Evolutionary conservation across 1,140 invertebrate genomes (phyloP).

Genomic region (Achroia grisella): DNA sequence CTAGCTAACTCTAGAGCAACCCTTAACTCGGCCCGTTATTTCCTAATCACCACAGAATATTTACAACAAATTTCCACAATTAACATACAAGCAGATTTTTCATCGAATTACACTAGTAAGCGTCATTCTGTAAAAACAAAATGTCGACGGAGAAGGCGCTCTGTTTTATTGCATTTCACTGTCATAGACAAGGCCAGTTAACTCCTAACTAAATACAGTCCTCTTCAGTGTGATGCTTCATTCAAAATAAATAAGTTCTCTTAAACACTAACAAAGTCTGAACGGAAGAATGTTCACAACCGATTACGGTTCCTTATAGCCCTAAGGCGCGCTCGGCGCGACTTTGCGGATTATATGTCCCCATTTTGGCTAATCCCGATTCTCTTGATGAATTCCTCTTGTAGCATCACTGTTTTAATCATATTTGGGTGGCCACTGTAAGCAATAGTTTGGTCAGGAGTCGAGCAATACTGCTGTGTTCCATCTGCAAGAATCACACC

Average conservation of each 20-base stretch:
- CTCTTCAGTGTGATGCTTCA: slow-evolving; percentile 59
- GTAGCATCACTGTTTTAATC: slow-evolving; percentile 71
- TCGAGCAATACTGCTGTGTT: slow-evolving; percentile 60
- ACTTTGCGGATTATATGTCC: slow-evolving; percentile 67
- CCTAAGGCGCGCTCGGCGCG: slow-evolving; percentile 65
- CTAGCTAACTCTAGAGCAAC: slow-evolving; percentile 23
- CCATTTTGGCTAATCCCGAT: slow-evolving; percentile 73
- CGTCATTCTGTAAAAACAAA: slow-evolving; percentile 45
- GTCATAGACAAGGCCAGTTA: slow-evolving; percentile 13
- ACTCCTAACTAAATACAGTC: slow-evolving; percentile 6
- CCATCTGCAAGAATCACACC: slow-evolving; percentile 57
- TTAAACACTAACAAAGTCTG: slow-evolving; percentile 64
- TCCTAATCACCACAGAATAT: neutral
- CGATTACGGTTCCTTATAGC: slow-evolving; percentile 65
- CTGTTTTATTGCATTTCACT: slow-evolving; percentile 16
- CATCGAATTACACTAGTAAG: slow-evolving; percentile 49
- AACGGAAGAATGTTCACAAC: slow-evolving; percentile 70
- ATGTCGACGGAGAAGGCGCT: slow-evolving; percentile 26
- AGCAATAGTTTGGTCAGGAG: slow-evolving; percentile 48
- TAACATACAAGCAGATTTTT: neutral
- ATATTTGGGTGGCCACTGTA: slow-evolving; percentile 61
- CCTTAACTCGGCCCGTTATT: neutral
- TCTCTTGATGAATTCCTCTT: slow-evolving; percentile 72
- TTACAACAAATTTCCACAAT: neutral
- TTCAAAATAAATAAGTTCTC: slow-evolving; percentile 65